Percentiles rank a stretch among this genome's conserved stretches.
Evolutionary conservation across 2,797 vertebrate species (phyloP).

Genomic region (Gastrophryne carolinensis): DNA sequence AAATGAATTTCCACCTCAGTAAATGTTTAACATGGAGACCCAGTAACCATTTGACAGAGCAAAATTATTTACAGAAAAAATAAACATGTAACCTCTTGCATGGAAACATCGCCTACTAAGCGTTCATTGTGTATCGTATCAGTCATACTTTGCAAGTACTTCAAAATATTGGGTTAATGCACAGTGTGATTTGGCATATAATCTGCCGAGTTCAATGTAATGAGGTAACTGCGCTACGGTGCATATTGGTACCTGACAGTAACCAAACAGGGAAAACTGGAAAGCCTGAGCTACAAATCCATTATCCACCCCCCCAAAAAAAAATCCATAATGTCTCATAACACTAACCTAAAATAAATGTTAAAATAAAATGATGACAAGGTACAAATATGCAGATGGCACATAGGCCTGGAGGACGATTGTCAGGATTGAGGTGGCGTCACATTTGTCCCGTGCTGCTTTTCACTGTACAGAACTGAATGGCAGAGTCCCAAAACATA

Average conservation of each 20-base stretch:
- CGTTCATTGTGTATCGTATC: not conserved
- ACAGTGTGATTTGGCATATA: conserved; percentile 43
- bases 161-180: conserved; percentile 4
- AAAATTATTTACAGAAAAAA: too few species aligned
- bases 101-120: not conserved
- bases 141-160: not conserved
- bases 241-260: not conserved
- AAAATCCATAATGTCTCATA: not conserved
- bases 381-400: not conserved
- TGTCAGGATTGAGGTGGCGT: conserved; percentile 5
- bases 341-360: not conserved
- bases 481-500: not conserved
- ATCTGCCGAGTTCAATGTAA: conserved; percentile 2
- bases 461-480: not conserved
- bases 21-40: too few species aligned
- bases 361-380: not conserved
- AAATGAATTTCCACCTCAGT: too few species aligned
- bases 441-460: not conserved
- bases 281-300: not conserved
- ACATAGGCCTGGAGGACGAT: conserved; percentile 18
- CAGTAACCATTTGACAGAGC: too few species aligned
- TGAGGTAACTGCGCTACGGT: conserved; percentile 29
- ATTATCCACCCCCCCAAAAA: not conserved
- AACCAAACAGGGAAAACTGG: not conserved
- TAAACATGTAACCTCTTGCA: not conserved